Percentiles rank a stretch among this genome's conserved stretches.
These are phyloP conservation scores for Graptemys geographica DNA, from an alignment of 2,797 vertebrate species.

Conservation along the genomic window DNA sequence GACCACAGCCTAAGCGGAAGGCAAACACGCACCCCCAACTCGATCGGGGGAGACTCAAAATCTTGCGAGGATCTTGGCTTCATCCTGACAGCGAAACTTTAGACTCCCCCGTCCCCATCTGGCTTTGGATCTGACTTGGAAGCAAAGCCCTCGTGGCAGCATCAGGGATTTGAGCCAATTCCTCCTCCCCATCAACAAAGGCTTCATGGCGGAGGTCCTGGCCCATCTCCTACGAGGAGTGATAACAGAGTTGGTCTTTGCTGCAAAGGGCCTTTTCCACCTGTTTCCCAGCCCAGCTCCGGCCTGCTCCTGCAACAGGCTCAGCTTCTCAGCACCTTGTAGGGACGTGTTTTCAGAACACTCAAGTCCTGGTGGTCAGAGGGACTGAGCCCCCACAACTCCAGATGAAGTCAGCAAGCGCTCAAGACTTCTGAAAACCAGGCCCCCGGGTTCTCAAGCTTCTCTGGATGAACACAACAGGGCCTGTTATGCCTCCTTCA, in stretches of 20 bases:
- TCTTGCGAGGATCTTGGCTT: neutral
- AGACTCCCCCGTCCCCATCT: neutral
- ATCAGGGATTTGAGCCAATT: neutral
- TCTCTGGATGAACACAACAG: neutral
- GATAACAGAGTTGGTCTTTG: neutral
- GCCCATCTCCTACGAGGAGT: neutral
- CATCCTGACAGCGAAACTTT: neutral
- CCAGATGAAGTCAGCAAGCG: neutral
- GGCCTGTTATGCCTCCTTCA: neutral
- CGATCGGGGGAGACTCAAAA: neutral
- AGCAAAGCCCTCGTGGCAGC: neutral
- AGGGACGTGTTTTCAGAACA: neutral
- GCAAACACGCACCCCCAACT: neutral
- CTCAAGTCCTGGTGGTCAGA: neutral
- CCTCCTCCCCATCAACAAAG: neutral
- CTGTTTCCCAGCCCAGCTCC: too few species aligned
- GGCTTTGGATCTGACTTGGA: neutral
- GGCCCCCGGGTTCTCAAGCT: neutral
- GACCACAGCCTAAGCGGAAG: neutral
- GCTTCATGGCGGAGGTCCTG: neutral
- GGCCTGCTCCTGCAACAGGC: neutral
- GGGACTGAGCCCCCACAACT: neutral
- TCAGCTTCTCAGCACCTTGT: neutral
- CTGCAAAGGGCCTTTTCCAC: neutral
- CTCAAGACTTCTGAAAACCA: neutral